Percentiles rank a stretch among this genome's conserved stretches.
Conservation (phyloP, 2,113 vertebrate species). For the Phylloscopus trochilus region DNA sequence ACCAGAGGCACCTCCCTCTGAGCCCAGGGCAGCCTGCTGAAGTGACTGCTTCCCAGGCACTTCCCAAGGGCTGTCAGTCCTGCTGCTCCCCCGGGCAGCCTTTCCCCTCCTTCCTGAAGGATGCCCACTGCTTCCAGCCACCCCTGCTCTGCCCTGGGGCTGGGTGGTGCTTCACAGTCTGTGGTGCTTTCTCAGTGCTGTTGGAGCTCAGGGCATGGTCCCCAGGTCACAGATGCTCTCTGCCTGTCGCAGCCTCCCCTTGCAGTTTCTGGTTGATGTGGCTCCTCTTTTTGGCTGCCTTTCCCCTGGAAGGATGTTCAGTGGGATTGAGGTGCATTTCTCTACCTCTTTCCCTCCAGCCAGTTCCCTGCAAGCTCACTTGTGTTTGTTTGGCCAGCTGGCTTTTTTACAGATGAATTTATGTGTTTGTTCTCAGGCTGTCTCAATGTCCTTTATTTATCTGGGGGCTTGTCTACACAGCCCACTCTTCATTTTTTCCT, state of each 20-base stretch:
- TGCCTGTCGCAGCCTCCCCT: accelerated
- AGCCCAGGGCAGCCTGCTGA: not conserved
- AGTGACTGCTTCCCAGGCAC: not conserved
- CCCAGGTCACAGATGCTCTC: not conserved
- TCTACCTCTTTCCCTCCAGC: not conserved
- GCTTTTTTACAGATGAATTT: not conserved
- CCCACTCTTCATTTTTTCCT: not conserved
- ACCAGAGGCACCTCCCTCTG: not conserved
- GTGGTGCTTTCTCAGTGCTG: not conserved
- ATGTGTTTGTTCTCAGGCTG: not conserved
- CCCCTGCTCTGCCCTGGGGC: not conserved
- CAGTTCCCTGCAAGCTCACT: not conserved
- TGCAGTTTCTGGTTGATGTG: not conserved
- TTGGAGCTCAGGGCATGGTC: not conserved
- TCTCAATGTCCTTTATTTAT: not conserved
- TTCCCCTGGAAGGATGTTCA: not conserved
- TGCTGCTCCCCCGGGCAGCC: not conserved
- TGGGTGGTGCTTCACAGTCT: accelerated
- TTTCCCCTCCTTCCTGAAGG: not conserved
- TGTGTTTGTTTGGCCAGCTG: not conserved
- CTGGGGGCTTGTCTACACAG: not conserved
- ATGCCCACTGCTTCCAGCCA: not conserved
- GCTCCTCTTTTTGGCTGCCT: not conserved
- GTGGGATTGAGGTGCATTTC: not conserved
- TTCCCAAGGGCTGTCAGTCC: not conserved